phyloP scores from a whole-genome alignment of 2,888 invertebrate species.

The Aphelenchoides bicaudatus region DNA sequence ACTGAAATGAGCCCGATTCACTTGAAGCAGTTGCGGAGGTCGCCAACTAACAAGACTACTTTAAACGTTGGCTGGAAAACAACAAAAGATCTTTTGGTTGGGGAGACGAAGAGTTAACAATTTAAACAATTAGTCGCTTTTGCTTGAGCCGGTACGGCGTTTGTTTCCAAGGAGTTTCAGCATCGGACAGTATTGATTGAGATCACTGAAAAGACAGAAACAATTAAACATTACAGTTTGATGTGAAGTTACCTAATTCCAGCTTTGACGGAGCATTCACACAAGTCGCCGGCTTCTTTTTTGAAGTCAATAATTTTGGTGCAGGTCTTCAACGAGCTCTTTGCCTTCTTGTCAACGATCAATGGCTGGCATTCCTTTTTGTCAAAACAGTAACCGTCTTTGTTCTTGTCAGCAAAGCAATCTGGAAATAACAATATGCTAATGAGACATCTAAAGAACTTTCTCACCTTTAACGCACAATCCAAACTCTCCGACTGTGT shows the following conservation, averaged over 20 bases:
- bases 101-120: too few species aligned
- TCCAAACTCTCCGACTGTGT: slow-evolving; percentile 53
- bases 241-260: slow-evolving; percentile 39
- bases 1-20: too few species aligned
- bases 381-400: slow-evolving; percentile 53
- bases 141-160: neutral
- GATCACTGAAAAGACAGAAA: slow-evolving; percentile 37
- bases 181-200: slow-evolving; percentile 49
- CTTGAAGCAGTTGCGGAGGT: too few species aligned
- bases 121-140: too few species aligned
- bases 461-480: slow-evolving; percentile 30
- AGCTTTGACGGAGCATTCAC: slow-evolving; percentile 52
- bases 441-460: too few species aligned
- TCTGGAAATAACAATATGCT: too few species aligned
- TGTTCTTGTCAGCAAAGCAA: slow-evolving; percentile 53
- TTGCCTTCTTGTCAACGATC: slow-evolving; percentile 47
- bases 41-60: too few species aligned
- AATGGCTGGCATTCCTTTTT: slow-evolving; percentile 45
- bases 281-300: slow-evolving; percentile 51
- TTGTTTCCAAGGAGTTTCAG: slow-evolving; percentile 38
- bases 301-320: slow-evolving; percentile 52
- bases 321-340: slow-evolving; percentile 44
- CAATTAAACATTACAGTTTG: neutral
- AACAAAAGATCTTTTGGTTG: too few species aligned
- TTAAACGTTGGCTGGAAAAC: too few species aligned